Evolutionary conservation across 1,140 invertebrate genomes (phyloP).

Genomic region (Drosophila nigrodunni): DNA sequence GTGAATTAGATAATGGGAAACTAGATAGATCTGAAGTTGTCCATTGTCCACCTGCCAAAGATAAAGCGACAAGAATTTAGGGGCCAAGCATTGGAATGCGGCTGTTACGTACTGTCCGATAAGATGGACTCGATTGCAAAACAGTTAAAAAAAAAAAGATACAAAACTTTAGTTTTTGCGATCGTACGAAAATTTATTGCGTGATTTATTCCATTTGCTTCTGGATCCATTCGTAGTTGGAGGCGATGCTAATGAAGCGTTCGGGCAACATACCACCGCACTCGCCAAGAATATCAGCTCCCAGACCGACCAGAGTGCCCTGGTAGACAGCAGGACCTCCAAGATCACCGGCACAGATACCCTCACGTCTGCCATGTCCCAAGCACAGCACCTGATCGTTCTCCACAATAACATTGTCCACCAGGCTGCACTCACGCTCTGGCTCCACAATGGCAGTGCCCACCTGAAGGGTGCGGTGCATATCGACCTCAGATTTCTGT

Average conservation of each 20-base stretch:
- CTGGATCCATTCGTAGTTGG: conserved; percentile 69
- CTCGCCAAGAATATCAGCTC: conserved; percentile 56
- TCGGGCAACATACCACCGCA: conserved; percentile 72
- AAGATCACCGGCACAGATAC: conserved; percentile 69
- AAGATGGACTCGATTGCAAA: background rate
- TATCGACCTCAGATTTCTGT: conserved; percentile 45
- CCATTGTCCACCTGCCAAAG: background rate
- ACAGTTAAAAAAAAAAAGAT: background rate
- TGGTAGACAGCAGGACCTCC: conserved; percentile 73
- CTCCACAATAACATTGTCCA: background rate
- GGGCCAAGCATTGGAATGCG: background rate
- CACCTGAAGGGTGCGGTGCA: conserved; percentile 65
- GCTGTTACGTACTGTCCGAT: background rate
- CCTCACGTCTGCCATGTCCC: conserved; percentile 59
- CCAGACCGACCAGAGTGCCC: conserved; percentile 61
- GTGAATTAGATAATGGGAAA: background rate
- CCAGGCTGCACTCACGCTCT: conserved; percentile 34
- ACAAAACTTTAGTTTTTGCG: background rate
- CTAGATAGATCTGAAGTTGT: background rate
- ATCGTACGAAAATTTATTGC: conserved; percentile 13
- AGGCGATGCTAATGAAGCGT: conserved; percentile 68
- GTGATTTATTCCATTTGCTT: conserved; percentile 55
- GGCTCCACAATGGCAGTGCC: conserved; percentile 46
- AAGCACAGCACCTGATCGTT: conserved; percentile 70
- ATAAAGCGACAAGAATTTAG: background rate